A percentile compares a stretch with the other conserved stretches of the same genome.
Evolutionary conservation across 2,113 vertebrate genomes (phyloP).

Genomic region (Acrocephalus kingi): DNA sequence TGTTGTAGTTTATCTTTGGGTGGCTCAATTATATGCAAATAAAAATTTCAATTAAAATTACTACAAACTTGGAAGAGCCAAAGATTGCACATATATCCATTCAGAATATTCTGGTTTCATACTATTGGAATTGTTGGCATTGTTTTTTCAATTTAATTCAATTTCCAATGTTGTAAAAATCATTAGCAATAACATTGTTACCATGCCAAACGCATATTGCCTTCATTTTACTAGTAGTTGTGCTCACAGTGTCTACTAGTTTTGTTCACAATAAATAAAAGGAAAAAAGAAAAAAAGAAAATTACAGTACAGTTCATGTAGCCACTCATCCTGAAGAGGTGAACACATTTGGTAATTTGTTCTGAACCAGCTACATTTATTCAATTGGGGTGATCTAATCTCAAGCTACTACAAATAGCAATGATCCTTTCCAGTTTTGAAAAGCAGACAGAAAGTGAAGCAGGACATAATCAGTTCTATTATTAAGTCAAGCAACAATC

Average conservation of each 20-base stretch:
- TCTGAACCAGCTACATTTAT: neutral
- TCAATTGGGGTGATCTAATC: neutral
- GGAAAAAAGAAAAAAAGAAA: neutral
- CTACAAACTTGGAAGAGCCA: neutral
- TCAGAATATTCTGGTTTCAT: neutral
- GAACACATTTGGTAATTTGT: neutral
- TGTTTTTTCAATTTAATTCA: neutral
- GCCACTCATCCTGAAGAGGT: neutral
- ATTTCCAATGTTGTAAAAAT: neutral
- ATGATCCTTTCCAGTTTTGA: slow-evolving; percentile 2
- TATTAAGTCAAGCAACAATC: slow-evolving; percentile 22
- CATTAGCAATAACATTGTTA: neutral
- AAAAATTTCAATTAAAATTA: neutral
- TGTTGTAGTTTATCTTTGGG: neutral
- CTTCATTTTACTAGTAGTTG: neutral
- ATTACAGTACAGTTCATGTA: neutral
- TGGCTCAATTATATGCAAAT: neutral
- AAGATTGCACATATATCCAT: neutral
- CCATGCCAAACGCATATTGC: neutral
- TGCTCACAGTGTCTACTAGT: neutral
- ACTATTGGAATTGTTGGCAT: neutral
- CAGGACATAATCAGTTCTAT: slow-evolving; percentile 1
- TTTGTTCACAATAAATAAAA: neutral
- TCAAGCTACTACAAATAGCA: neutral
- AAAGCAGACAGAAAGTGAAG: slow-evolving; percentile 15